These are phyloP conservation scores for Melinaea marsaeus DNA, from an alignment of 2,888 invertebrate genomes.

Conservation along the genomic window DNA sequence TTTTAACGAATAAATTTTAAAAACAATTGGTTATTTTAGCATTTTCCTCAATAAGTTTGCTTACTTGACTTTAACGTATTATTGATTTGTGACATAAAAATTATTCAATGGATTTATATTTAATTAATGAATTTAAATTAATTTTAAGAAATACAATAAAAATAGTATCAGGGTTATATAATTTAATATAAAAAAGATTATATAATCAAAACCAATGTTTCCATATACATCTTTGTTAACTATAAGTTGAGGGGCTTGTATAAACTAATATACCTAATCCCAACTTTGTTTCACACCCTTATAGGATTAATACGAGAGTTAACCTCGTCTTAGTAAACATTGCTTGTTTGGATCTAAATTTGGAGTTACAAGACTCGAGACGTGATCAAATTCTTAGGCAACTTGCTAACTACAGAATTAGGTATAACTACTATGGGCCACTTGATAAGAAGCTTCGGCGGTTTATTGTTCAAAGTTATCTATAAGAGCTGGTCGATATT, in stretches of 20 bases:
- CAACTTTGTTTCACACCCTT: slow-evolving; percentile 5
- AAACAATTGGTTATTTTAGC: too few species aligned
- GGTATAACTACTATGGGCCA: neutral
- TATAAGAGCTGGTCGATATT: neutral
- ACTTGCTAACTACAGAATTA: slow-evolving; percentile 6
- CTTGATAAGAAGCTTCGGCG: too few species aligned
- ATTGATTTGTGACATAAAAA: too few species aligned
- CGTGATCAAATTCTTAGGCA: slow-evolving; percentile 3
- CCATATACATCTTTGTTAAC: neutral
- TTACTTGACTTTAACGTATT: too few species aligned
- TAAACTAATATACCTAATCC: slow-evolving; percentile 2
- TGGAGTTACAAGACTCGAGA: slow-evolving; percentile 5
- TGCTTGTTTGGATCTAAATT: slow-evolving; percentile 3
- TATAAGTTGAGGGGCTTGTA: neutral
- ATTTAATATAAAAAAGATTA: too few species aligned
- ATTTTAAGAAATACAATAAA: too few species aligned
- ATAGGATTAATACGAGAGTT: slow-evolving; percentile 4
- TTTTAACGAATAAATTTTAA: too few species aligned
- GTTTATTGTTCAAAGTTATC: neutral
- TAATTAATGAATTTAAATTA: too few species aligned
- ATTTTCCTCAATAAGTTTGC: too few species aligned
- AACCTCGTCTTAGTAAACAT: slow-evolving; percentile 4
- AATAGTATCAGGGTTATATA: too few species aligned
- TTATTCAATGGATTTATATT: too few species aligned
- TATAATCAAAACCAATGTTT: neutral